A percentile compares a stretch with the other conserved stretches of the same genome.
Conservation (phyloP, 2,113 vertebrate species). For the Urocynchramus pylzowi region DNA sequence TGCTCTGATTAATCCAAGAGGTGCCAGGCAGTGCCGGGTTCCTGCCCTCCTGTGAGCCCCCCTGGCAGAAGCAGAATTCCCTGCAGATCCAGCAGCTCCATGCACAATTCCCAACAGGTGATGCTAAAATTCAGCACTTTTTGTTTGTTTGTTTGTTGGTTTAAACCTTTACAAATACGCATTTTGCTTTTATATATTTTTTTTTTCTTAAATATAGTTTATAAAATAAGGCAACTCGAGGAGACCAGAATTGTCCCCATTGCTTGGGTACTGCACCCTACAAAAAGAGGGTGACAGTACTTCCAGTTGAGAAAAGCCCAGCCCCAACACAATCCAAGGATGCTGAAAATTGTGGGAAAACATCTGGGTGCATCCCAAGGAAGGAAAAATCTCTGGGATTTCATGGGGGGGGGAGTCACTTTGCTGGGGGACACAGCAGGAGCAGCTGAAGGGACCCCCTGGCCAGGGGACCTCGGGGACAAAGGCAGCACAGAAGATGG, state of each 20-base stretch:
- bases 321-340: not conserved
- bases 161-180: constrained; percentile 12
- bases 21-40: not conserved
- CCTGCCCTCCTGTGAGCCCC: not conserved
- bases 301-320: not conserved
- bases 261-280: not conserved
- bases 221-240: constrained; percentile 67
- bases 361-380: not conserved
- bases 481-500: constrained; percentile 15
- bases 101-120: not conserved
- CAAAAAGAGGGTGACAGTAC: not conserved
- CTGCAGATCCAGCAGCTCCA: not conserved
- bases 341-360: not conserved
- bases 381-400: not conserved
- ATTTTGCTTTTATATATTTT: not conserved
- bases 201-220: not conserved
- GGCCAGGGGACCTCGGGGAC: not conserved
- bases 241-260: not conserved
- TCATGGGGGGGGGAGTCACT: not conserved
- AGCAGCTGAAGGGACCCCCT: not conserved
- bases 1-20: not conserved
- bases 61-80: not conserved
- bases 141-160: not conserved
- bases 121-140: not conserved
- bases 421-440: not conserved